phyloP scores from a whole-genome alignment of 1,140 invertebrate species.

The Penaeus chinensis region DNA sequence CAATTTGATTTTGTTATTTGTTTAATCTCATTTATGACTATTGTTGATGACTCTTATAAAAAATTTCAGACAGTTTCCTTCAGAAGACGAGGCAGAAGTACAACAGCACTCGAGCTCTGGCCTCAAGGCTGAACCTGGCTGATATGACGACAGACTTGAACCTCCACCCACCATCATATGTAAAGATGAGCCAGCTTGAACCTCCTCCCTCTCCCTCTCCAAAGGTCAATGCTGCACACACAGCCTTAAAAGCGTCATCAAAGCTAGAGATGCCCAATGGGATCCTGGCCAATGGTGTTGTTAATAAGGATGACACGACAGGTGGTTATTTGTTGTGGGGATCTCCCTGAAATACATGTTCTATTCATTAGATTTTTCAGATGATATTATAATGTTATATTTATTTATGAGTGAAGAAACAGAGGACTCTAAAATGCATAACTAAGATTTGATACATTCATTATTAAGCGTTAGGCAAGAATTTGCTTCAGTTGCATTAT shows the following conservation, averaged over 20 bases:
- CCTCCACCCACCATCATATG: slow-evolving; percentile 67
- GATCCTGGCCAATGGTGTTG: too few relatives aligned
- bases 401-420: neutral
- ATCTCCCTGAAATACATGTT: too few relatives aligned
- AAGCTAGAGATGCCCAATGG: too few relatives aligned
- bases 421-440: too few relatives aligned
- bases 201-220: slow-evolving; percentile 47
- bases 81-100: slow-evolving; percentile 68
- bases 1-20: neutral
- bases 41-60: too few relatives aligned
- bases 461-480: neutral
- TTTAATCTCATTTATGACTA: neutral
- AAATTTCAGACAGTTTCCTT: slow-evolving; percentile 67
- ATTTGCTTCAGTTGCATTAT: neutral
- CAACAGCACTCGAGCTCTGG: slow-evolving; percentile 68
- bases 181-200: slow-evolving; percentile 66
- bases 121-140: slow-evolving; percentile 68
- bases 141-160: slow-evolving; percentile 68
- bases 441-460: neutral
- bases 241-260: neutral
- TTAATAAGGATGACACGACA: too few relatives aligned
- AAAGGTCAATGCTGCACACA: neutral
- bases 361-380: neutral
- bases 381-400: neutral
- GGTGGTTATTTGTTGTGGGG: too few relatives aligned